A percentile compares a stretch with the other conserved stretches of the same genome.
These are phyloP conservation scores for Graphium colonna DNA, from an alignment of 2,888 invertebrate genomes.

Conservation along the genomic window DNA sequence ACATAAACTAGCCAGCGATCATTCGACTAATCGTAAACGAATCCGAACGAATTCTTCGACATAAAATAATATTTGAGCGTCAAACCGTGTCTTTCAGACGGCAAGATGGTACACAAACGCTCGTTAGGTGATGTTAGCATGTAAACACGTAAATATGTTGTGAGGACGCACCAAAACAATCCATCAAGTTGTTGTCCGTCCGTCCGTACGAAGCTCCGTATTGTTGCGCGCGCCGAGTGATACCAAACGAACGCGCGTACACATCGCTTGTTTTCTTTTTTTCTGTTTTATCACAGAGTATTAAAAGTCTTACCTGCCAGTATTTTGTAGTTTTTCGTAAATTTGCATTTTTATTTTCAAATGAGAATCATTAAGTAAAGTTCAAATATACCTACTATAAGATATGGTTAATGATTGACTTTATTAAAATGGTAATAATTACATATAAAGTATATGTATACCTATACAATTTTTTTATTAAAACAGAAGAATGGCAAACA, in stretches of 20 bases:
- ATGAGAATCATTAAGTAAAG: no score
- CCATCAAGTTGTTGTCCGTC: slow-evolving; percentile 39
- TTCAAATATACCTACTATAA: no score
- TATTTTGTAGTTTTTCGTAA: no score
- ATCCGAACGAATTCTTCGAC: background rate
- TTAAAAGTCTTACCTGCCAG: no score
- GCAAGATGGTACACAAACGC: background rate
- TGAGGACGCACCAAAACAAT: slow-evolving; percentile 38
- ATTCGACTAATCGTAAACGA: background rate
- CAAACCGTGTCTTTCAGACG: background rate
- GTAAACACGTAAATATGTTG: slow-evolving; percentile 22
- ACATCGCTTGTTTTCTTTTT: no score
- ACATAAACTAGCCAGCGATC: background rate
- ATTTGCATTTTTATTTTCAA: no score
- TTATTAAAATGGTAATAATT: no score
- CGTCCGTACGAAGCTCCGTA: slow-evolving; percentile 27
- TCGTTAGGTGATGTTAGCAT: background rate
- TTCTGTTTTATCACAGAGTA: background rate
- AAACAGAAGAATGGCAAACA: no score
- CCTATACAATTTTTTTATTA: no score
- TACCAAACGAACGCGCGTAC: background rate
- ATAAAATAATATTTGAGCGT: slow-evolving; percentile 4
- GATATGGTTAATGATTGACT: no score
- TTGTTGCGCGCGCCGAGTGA: slow-evolving; percentile 24
- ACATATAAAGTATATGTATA: no score